Base-by-base conservation (phyloP, 1,140 invertebrate species). In the Pogonomyrmex californicus region DNA sequence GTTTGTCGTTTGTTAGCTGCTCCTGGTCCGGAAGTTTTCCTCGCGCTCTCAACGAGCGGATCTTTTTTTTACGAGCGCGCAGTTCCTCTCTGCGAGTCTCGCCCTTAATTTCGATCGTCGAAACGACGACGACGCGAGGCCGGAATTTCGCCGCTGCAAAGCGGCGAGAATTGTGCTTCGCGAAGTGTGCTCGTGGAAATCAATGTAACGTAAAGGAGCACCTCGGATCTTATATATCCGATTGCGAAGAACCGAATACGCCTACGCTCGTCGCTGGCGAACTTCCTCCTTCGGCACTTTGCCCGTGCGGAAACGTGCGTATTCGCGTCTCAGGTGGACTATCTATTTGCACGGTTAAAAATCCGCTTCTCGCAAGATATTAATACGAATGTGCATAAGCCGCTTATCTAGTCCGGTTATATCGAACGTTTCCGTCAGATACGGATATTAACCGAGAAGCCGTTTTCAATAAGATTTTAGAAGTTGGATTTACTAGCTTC, bases 1-100 rank as follows among this genome's bases (percentile, higher is more conserved):
- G 70, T 68, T 81, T 41, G 63, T 65, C 14, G 51, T 54, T 23
- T 85, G 63, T 88, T 88, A 85, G 70, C 82, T 65, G 85, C 70
- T n/a, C n/a, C 65, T 86, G 88, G 73, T 54, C 70, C 88, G 83
- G 88, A 89, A 88, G 88, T 88, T 76, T 65, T n/a, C 30, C 82
- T 63, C 68, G 30, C 54, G 70, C 60, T 49, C 38, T 68, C 65
- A 23, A 33, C 44, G 49, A 58, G 70, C 54, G 30, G 41, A 36
- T 36, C 51, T 23, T 49, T 49, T 23, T 23, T 60, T 83, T 60
- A 41, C 66, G 30, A 38, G 30, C 58, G 58, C 36, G 76, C 76
- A 36, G 54, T 17, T 36, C 44, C 23, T 56, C 36, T 54, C 36
- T 6, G 63, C 47, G 38, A 44, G 10, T 9, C 49, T 54, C 54